Percentiles rank a stretch among this genome's conserved stretches.
These are phyloP conservation scores for Abrostola triplasia DNA, from an alignment of 2,888 invertebrate species.

Conservation along the genomic window DNA sequence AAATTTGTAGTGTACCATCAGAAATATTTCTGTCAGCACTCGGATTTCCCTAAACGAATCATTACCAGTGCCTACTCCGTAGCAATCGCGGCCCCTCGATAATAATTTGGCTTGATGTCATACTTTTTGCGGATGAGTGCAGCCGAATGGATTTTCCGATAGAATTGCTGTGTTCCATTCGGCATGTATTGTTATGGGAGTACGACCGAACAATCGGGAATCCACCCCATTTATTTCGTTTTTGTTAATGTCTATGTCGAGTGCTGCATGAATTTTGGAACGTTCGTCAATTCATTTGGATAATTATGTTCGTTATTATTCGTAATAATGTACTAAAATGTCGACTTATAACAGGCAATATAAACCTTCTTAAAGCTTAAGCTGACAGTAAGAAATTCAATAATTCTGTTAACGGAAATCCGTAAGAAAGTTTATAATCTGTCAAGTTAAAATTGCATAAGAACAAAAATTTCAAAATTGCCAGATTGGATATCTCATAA, in stretches of 20 bases:
- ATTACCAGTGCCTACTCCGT: slow-evolving; percentile 62
- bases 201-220: slow-evolving; percentile 70
- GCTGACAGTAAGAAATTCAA: no score
- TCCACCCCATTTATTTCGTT: slow-evolving; percentile 74
- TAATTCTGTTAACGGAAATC: no score
- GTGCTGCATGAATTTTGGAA: slow-evolving; percentile 54
- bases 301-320: slow-evolving; percentile 36
- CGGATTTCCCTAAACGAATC: slow-evolving; percentile 58
- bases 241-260: slow-evolving; percentile 55
- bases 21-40: slow-evolving; percentile 36
- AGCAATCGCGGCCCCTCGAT: slow-evolving; percentile 68
- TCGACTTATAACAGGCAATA: not conserved
- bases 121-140: slow-evolving; percentile 82
- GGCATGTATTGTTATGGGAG: slow-evolving; percentile 69
- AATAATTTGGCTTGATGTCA: slow-evolving; percentile 83
- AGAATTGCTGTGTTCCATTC: slow-evolving; percentile 78
- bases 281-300: slow-evolving; percentile 46
- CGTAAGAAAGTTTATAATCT: no score
- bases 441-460: no score
- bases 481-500: no score
- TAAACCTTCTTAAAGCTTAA: no score
- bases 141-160: slow-evolving; percentile 84
- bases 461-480: no score
- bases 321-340: slow-evolving; percentile 25
- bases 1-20: slow-evolving; percentile 25